phyloP scores from a whole-genome alignment of 1,140 invertebrate genomes.

The Epicauta chinensis region DNA sequence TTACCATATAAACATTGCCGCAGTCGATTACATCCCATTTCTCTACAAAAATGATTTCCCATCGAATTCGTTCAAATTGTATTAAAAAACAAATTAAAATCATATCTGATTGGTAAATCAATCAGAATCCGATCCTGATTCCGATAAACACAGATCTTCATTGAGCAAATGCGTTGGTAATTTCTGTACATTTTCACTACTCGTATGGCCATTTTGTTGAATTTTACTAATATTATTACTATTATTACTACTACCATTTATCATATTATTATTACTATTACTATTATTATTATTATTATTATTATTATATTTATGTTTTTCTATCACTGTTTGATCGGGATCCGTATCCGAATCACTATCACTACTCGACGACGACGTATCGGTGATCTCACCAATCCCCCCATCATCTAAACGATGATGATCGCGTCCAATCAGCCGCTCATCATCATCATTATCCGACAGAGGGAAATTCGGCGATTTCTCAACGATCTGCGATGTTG shows the following conservation, averaged over 20 bases:
- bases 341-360: slow-evolving; percentile 40
- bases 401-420: slow-evolving; percentile 5
- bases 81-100: background rate
- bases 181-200: slow-evolving; percentile 16
- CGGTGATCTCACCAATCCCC: slow-evolving; percentile 37
- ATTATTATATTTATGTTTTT: slow-evolving; percentile 28
- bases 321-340: slow-evolving; percentile 23
- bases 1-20: slow-evolving; percentile 26
- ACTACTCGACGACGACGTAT: slow-evolving; percentile 35
- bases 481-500: slow-evolving; percentile 27
- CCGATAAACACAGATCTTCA: slow-evolving; percentile 71
- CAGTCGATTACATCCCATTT: background rate
- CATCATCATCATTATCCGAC: slow-evolving; percentile 11
- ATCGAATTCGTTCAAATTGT: background rate
- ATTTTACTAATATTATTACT: slow-evolving; percentile 32
- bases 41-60: background rate
- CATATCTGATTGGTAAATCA: slow-evolving; percentile 11
- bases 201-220: slow-evolving; percentile 32
- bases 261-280: slow-evolving; percentile 11
- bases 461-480: slow-evolving; percentile 13
- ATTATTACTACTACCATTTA: slow-evolving; percentile 42
- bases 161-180: slow-evolving; percentile 54
- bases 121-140: slow-evolving; percentile 58
- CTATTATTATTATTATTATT: slow-evolving; percentile 24
- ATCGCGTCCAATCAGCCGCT: too few relatives aligned